Percentiles rank a stretch among this genome's conserved stretches.
phyloP scores from a whole-genome alignment of 2,888 invertebrate genomes.

The Tachystola acroxantha region DNA sequence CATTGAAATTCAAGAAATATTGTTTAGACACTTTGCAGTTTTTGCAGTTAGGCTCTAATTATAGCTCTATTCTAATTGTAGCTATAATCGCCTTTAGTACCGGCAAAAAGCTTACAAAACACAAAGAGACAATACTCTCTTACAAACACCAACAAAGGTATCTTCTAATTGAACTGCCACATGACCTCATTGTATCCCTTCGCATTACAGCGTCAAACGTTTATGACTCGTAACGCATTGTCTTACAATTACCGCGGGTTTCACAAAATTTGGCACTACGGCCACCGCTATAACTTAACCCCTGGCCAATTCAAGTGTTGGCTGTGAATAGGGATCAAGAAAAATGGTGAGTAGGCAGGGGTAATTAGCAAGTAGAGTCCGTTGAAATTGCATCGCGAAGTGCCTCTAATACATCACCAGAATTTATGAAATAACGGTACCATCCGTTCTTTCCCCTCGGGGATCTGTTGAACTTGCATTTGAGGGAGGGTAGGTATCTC shows the following conservation, averaged over 20 bases:
- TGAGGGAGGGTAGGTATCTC: not conserved
- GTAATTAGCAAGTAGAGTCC: constrained; percentile 56
- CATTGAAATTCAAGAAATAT: too few relatives aligned
- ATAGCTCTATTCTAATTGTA: too few relatives aligned
- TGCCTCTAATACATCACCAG: constrained; percentile 63
- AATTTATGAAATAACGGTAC: too few relatives aligned
- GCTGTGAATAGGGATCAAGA: constrained; percentile 22
- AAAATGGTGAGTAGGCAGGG: constrained; percentile 18
- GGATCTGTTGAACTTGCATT: not conserved
- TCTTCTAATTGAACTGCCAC: constrained; percentile 23
- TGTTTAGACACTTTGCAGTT: too few relatives aligned
- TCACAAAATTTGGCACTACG: constrained; percentile 67
- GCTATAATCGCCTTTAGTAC: too few relatives aligned
- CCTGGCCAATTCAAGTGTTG: constrained; percentile 7
- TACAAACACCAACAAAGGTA: constrained; percentile 13
- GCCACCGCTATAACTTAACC: constrained; percentile 23
- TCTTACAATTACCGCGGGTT: constrained; percentile 64
- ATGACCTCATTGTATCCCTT: constrained; percentile 56
- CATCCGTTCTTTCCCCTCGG: not conserved
- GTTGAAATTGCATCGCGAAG: constrained; percentile 63
- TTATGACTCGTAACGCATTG: constrained; percentile 64
- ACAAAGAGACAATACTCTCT: constrained; percentile 2
- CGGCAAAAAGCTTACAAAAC: too few relatives aligned
- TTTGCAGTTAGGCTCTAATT: too few relatives aligned
- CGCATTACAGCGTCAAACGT: constrained; percentile 51